Conservation (phyloP, 2,888 invertebrate species). For the Graphium colonna region DNA sequence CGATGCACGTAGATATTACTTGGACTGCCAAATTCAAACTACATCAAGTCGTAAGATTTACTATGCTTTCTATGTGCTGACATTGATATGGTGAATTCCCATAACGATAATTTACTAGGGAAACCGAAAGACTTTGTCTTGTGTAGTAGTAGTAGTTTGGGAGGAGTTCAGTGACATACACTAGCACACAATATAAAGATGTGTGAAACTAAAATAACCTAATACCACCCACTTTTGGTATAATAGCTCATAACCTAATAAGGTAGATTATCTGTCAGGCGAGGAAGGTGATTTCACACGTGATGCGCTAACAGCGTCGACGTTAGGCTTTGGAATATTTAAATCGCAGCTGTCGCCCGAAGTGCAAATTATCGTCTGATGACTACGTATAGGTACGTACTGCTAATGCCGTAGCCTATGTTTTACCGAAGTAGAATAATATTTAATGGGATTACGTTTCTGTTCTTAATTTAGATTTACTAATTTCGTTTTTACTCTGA, state of each 20-base stretch:
- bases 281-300: slow-evolving; percentile 35
- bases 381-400: slow-evolving; percentile 15
- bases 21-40: slow-evolving; percentile 6
- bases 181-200: too few relatives aligned
- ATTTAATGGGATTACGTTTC: too few relatives aligned
- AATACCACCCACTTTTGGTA: too few relatives aligned
- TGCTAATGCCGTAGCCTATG: slow-evolving; percentile 3
- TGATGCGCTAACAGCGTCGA: slow-evolving; percentile 29
- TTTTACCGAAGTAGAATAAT: slow-evolving; percentile 14
- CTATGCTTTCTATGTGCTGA: background rate
- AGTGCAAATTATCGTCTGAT: slow-evolving; percentile 21
- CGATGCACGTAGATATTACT: slow-evolving; percentile 22
- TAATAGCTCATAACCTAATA: too few relatives aligned
- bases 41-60: slow-evolving; percentile 8
- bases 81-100: too few relatives aligned
- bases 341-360: slow-evolving; percentile 21
- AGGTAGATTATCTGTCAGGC: slow-evolving; percentile 28
- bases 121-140: too few relatives aligned
- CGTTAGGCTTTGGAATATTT: slow-evolving; percentile 34
- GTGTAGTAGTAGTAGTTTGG: too few relatives aligned
- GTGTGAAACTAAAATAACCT: too few relatives aligned
- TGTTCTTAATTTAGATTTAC: too few relatives aligned
- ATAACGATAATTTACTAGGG: too few relatives aligned
- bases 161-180: too few relatives aligned
- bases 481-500: too few relatives aligned